Percentiles rank a stretch among this genome's conserved stretches.
Evolutionary conservation across 2,888 invertebrate genomes (phyloP).

Genomic region (Cryptocheilus praepositus): DNA sequence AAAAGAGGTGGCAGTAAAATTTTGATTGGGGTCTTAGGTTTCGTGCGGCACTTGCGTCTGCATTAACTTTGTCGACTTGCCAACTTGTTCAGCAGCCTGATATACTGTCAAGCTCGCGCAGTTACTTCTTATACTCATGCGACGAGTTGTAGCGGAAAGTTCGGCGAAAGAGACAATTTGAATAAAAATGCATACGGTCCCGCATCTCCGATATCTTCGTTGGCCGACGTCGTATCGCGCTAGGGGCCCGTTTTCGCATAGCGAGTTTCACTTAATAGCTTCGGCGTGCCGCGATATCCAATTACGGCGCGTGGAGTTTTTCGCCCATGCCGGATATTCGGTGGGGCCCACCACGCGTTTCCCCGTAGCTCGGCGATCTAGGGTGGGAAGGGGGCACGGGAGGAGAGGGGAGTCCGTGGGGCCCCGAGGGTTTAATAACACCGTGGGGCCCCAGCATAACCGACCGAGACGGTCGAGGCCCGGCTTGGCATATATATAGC

Average conservation of each 20-base stretch:
- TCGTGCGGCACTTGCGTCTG: no score
- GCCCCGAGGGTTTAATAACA: constrained; percentile 60
- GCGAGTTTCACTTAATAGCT: neutral
- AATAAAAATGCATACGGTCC: no score
- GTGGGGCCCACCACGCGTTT: constrained; percentile 44
- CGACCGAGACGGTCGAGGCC: constrained; percentile 47
- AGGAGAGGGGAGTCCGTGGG: constrained; percentile 42
- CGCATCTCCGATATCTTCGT: no score
- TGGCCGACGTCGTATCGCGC: no score
- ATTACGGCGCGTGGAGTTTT: constrained; percentile 52
- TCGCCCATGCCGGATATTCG: constrained; percentile 43
- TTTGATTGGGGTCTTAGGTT: no score
- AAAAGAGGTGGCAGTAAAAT: no score
- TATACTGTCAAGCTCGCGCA: no score
- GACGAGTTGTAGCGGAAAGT: no score
- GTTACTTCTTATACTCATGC: no score
- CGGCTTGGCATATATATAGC: constrained; percentile 58
- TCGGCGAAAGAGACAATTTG: no score
- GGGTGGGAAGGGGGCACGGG: constrained; percentile 1
- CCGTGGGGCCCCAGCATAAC: constrained; percentile 53
- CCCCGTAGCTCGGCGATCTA: constrained; percentile 29
- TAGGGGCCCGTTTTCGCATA: constrained; percentile 17
- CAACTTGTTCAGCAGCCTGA: no score
- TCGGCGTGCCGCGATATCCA: constrained; percentile 35
- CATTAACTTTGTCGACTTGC: no score